phyloP scores from a whole-genome alignment of 2,797 vertebrate species.

The Heterohyrax brucei region DNA sequence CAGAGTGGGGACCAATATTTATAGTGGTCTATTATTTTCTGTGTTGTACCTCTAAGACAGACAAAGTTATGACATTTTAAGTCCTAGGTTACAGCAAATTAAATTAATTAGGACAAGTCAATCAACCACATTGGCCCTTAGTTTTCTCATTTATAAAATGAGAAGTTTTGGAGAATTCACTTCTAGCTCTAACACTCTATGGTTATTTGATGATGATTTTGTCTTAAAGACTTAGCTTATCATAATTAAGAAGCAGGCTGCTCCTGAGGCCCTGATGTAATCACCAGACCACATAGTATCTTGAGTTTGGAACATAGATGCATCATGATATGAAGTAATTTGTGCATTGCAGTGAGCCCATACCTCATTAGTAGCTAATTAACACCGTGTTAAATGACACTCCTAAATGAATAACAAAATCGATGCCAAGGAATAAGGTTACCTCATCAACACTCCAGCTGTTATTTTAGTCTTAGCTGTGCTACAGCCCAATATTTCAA shows the following conservation, averaged over 20 bases:
- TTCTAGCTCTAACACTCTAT: neutral
- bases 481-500: neutral
- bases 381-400: slow-evolving; percentile 58
- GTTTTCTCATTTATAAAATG: slow-evolving; percentile 50
- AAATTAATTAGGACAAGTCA: slow-evolving; percentile 16
- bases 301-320: slow-evolving; percentile 36
- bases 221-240: slow-evolving; percentile 2
- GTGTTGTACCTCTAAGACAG: neutral
- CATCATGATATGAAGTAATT: slow-evolving; percentile 20
- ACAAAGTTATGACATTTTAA: neutral
- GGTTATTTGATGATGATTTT: slow-evolving; percentile 50
- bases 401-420: slow-evolving; percentile 70
- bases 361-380: slow-evolving; percentile 49
- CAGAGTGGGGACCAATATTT: neutral
- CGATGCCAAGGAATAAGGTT: slow-evolving; percentile 51
- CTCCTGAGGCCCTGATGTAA: neutral
- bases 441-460: slow-evolving; percentile 60
- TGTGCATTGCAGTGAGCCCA: neutral
- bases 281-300: slow-evolving; percentile 24
- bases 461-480: slow-evolving; percentile 60
- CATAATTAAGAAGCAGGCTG: neutral
- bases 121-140: neutral
- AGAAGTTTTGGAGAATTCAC: neutral
- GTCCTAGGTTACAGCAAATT: neutral
- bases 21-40: neutral